Evolutionary conservation across 2,797 vertebrate species (phyloP), one percentile per base, ranked within the genome.

Genomic region (Sarcoramphus papa): DNA sequence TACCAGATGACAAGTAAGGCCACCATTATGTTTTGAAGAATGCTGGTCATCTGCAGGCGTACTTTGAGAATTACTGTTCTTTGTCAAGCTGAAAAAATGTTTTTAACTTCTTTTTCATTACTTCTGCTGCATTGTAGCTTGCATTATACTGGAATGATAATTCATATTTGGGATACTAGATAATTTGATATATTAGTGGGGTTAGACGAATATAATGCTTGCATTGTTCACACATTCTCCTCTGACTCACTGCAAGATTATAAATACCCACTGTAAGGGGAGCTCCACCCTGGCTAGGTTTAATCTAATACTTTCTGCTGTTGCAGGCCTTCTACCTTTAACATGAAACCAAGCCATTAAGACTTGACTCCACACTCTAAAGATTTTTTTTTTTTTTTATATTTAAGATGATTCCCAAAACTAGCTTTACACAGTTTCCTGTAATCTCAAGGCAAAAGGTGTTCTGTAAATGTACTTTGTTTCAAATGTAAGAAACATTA

Each of bases 401-500:
- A 33, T 85, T 92, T 77, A 54, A 65, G 27, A 72, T 33, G 40
- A 94, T 93, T 90, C 31, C 41, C 67, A 53, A 64, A 90, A 90
- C 33, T 22, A 74, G 65, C 23, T 70, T 81, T 33, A 81, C 78
- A 69, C 28, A 1, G 48, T 53, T 75, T 85, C 67, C 53, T 73
- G 74, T 75, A 94, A 95, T 90, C 69, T 85, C 81, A 23, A 95
- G 24, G 78, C 88, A 91, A 85, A 96, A 95, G 75, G 83, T 94
- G 89, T 85, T 88, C 90, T 84, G 94, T 86, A 70, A 77, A 78
- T 86, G 94, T 45, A 75, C 95, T 96, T 95, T 79, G 85, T 95
- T 92, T 93, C 54, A 76, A 77, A 96, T 95, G 95, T 48, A 92
- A 93, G 95, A 95, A 97, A 94, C 92, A 87, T 73, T 91, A 96